These are phyloP conservation scores for Nilaparvata lugens DNA, from an alignment of 1,140 invertebrate genomes.

Conservation along the genomic window DNA sequence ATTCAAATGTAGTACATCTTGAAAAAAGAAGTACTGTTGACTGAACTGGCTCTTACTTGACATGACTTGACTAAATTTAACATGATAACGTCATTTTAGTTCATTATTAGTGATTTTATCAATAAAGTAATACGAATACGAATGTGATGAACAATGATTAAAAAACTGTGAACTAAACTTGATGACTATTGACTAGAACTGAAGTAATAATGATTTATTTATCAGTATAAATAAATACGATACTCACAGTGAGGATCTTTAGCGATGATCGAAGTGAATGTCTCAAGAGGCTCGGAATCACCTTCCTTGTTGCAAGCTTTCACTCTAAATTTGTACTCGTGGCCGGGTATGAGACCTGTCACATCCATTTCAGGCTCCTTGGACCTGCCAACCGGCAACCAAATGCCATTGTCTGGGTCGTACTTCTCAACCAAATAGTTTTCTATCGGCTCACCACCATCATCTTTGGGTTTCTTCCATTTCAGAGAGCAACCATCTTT, in stretches of 20 bases:
- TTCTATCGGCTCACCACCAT: conserved; percentile 92
- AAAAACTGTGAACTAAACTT: too few species aligned
- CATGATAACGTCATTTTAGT: too few species aligned
- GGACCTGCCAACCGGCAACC: conserved; percentile 79
- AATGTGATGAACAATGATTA: too few species aligned
- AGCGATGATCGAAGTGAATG: conserved; percentile 80
- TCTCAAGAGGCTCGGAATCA: conserved; percentile 93
- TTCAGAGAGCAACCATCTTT: conserved; percentile 92
- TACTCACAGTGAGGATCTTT: conserved; percentile 93
- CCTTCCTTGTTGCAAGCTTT: conserved; percentile 96
- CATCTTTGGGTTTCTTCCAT: conserved; percentile 97
- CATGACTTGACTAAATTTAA: too few species aligned
- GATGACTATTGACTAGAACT: too few species aligned
- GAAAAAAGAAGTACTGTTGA: too few species aligned
- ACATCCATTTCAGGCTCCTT: conserved; percentile 79
- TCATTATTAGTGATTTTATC: too few species aligned
- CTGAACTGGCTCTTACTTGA: too few species aligned
- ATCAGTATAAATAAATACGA: too few species aligned
- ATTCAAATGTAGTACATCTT: too few species aligned
- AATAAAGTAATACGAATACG: too few species aligned
- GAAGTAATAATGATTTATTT: too few species aligned
- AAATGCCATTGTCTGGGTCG: conserved; percentile 81
- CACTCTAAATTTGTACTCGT: conserved; percentile 97
- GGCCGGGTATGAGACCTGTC: conserved; percentile 77
- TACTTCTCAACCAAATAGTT: conserved; percentile 94